Base-by-base conservation (phyloP, 2,888 invertebrate genomes). In the Melanostoma scalare region DNA sequence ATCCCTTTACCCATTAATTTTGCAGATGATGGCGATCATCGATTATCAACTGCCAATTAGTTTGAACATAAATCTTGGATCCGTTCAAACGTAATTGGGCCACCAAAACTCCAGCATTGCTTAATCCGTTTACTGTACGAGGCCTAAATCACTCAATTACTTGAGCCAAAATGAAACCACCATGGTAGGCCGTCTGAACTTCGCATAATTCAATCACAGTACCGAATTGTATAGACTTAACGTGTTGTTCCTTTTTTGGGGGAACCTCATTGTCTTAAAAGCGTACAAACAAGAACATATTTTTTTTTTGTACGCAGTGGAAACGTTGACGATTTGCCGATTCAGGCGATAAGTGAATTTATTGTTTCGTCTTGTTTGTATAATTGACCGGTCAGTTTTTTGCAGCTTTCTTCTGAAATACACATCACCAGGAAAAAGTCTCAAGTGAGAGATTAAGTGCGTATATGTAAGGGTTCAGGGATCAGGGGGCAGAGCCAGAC, bases 31-130 rank as follows among this genome's bases (percentile, higher is more conserved):
- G 68, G 46, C 46, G 72, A 73, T 78, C 78, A 79, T 84, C 84
- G 84, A 84, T 84, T 84, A 79, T 84, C 74, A 75, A 79, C 84
- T 74, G 79, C 84, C 84, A 84, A 84, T 79, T 84, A 84, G 79
- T 48, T 84, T 75, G 44, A 44, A 84, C 79, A 84, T 84, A 84
- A 84, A 84, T 84, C 79, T 84, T 71, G 74, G 60, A 79, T 79
- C 74, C 60, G 79, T 79, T 84, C 79, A 79, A 60, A 67, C 44
- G 60, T 84, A 84, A 84, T 84, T 84, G 84, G 84, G 84, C 84
- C 84, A 84, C 84, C 74, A 63, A 60, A 84, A 53, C 38, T 73
- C 44, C 69, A 38, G 35, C 65, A 56, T 9, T 56, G 65, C 53
- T 79, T 84, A 79, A 84, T 84, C 84, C 79, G 8, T 56, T 42